Evolutionary conservation across 2,888 invertebrate genomes (phyloP), one percentile per base, ranked within the genome.

Genomic region (Celastrina argiolus): DNA sequence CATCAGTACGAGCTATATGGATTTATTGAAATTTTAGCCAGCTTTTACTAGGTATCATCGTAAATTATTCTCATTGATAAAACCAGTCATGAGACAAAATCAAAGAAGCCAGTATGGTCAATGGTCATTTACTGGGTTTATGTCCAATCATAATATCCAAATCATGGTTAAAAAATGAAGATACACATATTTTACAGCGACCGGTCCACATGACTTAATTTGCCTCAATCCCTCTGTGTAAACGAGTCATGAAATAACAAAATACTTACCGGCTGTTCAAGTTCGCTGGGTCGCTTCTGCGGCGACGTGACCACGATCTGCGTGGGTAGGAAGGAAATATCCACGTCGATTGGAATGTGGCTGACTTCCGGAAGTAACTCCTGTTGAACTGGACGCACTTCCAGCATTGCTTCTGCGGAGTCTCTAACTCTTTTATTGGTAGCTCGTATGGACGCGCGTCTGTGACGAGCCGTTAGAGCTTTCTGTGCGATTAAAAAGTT

Each of bases 261-360:
- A 65, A 70, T 65, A 70, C 76, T 56, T 56, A 71, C 73, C 59
- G 69, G 39, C 16, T 63, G 26, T 16, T 74, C 71, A 26, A 66
- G 16, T 16, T 72, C 74, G 8, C 70, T 70, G 0, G 72, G 63
- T 1, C 81, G 75, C 69, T 81, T 81, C 12, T 73, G 69, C 56
- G 72, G 69, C 39, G 81, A 78, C 0, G 77, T 76, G 26, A 76
- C 72, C 18, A 88, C 64, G 39, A 81, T 81, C 69, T 88, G 89
- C 10, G 88, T 87, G 0, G 78, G 78, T 64, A 85, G 66, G 0
- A 85, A 80, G 0, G 79, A 68, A 65, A 84, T 76, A 12, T 64
- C 59, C 16, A 45, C 22, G n/a, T 45, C 28, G 0, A 36, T 63
- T n/a, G 63, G 58, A 18, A 34, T 56, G 4, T 59, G 58, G 22